Evolutionary conservation across 2,797 vertebrate genomes (phyloP).

Genomic region (Macropus fuliginosus): DNA sequence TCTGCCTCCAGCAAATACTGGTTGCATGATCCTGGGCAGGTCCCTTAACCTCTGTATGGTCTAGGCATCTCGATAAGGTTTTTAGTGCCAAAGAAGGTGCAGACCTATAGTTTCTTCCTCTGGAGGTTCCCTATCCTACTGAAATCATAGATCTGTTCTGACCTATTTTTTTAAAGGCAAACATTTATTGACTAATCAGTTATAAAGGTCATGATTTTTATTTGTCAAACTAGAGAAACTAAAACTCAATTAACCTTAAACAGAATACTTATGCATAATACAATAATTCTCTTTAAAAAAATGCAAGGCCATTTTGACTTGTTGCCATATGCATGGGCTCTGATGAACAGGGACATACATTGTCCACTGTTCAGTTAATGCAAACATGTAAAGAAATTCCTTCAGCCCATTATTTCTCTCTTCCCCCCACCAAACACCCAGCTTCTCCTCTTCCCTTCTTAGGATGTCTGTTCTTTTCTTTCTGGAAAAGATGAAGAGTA

Average conservation of each 20-base stretch:
- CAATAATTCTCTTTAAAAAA: neutral
- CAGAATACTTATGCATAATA: neutral
- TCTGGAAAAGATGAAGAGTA: conserved; percentile 5
- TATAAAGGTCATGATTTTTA: neutral
- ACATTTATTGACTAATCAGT: neutral
- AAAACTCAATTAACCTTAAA: neutral
- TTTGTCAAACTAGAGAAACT: neutral
- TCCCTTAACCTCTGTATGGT: neutral
- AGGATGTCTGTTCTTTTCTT: neutral
- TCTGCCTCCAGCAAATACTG: neutral
- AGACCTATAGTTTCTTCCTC: neutral
- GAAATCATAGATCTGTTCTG: neutral
- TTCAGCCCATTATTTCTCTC: neutral
- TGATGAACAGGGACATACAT: neutral
- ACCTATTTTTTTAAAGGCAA: neutral
- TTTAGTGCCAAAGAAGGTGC: neutral
- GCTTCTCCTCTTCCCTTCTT: neutral
- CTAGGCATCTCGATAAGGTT: neutral
- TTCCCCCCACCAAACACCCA: neutral
- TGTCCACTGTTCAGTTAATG: neutral
- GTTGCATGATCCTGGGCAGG: neutral
- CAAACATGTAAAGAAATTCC: neutral
- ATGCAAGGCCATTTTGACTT: neutral
- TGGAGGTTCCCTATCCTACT: neutral
- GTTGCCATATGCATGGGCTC: neutral